Base-by-base conservation (phyloP, 2,797 vertebrate species). In the Euphonia xanthogaster region DNA sequence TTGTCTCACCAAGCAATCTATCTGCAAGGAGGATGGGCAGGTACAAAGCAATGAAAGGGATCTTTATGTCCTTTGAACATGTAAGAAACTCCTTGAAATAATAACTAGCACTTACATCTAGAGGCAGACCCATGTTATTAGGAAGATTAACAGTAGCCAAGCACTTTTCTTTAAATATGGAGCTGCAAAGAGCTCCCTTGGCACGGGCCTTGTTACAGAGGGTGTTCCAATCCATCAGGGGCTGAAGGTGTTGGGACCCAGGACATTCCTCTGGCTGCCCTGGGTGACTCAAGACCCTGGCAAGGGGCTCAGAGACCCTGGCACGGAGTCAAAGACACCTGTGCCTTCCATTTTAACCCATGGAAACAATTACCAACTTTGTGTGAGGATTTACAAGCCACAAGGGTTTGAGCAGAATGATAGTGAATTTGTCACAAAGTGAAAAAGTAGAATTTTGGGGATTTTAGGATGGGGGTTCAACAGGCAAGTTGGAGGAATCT, bases 21-120 rank as follows among this genome's bases (percentile, higher is more conserved):
- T 22, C 48, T 91, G 42, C 76, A 54, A 83, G 39, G 72, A 94
- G 54, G 57, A 60, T 42, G 75, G 62, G 65, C 57, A 81, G 70
- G 40, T 74, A 91, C 35, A 39, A 63, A 89, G 63, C 40, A 61
- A 22, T 45, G 68, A 85, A 79, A 90, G 67, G 77, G 27, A 45
- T 40, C 65, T 71, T 71, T 44, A 65, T 30, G 61, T 70, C 78
- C 65, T 91, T 79, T 85, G 86, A 87, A 72, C 0, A 0, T 33
- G 57, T 35, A 86, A 84, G 48, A 63, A 92, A 79, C 37, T 67
- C 65, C 67, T 88, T 73, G 67, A 92, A 82, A 87, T 85, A 85
- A 76, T 70, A 87, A 63, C 70, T 6, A 87, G 51, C n/a, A 47
- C 73, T 86, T 65, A 72, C 6, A 68, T 25, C 50, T 33, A 78